Evolutionary conservation across 2,113 vertebrate genomes (phyloP).

Genomic region (Odontophorus gujanensis): DNA sequence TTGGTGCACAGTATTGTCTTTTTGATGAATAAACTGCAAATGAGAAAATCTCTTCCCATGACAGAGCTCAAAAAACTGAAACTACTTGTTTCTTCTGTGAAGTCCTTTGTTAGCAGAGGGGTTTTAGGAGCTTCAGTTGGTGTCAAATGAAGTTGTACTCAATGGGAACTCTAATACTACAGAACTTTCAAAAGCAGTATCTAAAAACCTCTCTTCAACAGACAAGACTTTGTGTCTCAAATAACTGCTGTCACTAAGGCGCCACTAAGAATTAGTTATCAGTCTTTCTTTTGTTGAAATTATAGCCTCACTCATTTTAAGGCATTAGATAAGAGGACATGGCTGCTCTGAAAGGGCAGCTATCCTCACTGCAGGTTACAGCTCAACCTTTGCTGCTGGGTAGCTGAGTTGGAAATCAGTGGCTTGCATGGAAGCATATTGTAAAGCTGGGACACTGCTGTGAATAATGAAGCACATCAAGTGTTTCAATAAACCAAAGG

Average conservation of each 20-base stretch:
- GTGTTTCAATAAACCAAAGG: constrained; percentile 56
- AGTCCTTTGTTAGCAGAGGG: background rate
- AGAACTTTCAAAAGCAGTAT: background rate
- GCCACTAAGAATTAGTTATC: background rate
- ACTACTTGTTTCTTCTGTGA: background rate
- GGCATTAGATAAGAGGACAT: background rate
- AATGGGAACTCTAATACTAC: background rate
- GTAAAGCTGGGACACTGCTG: background rate
- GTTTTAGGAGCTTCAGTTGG: background rate
- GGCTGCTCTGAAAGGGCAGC: background rate
- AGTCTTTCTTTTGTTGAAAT: constrained; percentile 16
- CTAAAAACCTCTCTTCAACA: background rate
- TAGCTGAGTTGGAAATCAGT: background rate
- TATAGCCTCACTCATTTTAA: background rate
- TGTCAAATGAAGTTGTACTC: background rate
- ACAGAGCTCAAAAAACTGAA: background rate
- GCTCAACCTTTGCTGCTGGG: constrained; percentile 48
- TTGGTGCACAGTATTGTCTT: accelerated
- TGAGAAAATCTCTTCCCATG: background rate
- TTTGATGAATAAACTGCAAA: background rate
- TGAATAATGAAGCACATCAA: background rate
- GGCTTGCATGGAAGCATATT: background rate
- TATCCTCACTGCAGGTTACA: constrained; percentile 36
- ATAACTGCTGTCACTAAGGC: background rate
- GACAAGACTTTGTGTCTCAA: background rate